Evolutionary conservation across 2,888 invertebrate species (phyloP).

Genomic region (Sisyra nigra): DNA sequence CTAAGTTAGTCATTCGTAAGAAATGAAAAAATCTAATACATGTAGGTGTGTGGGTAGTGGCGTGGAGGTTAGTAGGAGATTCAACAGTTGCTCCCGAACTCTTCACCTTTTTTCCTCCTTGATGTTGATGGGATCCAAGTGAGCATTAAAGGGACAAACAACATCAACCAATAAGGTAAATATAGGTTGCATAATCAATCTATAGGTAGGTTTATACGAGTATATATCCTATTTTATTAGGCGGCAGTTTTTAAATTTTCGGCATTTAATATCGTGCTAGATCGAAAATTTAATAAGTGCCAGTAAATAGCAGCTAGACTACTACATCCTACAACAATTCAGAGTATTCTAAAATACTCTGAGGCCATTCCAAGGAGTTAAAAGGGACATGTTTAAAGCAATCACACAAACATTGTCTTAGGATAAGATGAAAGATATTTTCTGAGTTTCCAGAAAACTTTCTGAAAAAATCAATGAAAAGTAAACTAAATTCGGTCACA

Average conservation of each 20-base stretch:
- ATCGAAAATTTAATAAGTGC: not conserved
- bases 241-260: not conserved
- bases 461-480: not conserved
- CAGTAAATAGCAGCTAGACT: slow-evolving; percentile 1
- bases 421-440: slow-evolving; percentile 4
- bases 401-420: slow-evolving; percentile 6
- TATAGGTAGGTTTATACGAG: not conserved
- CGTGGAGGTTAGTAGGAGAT: slow-evolving; percentile 12
- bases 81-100: slow-evolving; percentile 32
- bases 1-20: not conserved
- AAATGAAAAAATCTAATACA: slow-evolving; percentile 19
- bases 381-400: slow-evolving; percentile 3
- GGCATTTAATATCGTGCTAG: not conserved
- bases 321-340: slow-evolving; percentile 1
- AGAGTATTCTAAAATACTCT: not conserved
- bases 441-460: slow-evolving; percentile 1
- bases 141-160: slow-evolving; percentile 26
- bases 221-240: not conserved
- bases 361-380: slow-evolving; percentile 6
- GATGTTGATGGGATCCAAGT: slow-evolving; percentile 20
- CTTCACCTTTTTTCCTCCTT: slow-evolving; percentile 50
- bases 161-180: slow-evolving; percentile 13
- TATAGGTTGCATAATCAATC: not conserved
- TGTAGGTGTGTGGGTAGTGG: slow-evolving; percentile 26
- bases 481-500: not conserved